phyloP scores from a whole-genome alignment of 2,888 invertebrate species.

The Baccha elongata region DNA sequence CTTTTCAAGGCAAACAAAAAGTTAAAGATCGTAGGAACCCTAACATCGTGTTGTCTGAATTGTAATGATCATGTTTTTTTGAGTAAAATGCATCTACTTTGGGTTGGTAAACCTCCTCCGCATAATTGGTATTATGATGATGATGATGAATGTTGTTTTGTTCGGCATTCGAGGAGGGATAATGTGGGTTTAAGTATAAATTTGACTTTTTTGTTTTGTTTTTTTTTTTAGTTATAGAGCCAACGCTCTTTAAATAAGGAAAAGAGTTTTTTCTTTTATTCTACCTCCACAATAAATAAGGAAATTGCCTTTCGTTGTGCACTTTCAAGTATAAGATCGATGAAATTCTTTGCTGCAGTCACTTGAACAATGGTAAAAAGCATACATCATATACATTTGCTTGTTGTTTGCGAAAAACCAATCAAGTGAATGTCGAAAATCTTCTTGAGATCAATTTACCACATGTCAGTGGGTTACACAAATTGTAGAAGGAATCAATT shows the following conservation, averaged over 20 bases:
- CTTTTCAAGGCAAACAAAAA: constrained; percentile 33
- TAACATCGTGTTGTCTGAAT: constrained; percentile 48
- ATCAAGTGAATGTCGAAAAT: constrained; percentile 35
- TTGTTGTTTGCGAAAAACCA: constrained; percentile 15
- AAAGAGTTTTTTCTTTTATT: constrained; percentile 57
- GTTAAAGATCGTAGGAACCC: constrained; percentile 47
- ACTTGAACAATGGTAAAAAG: constrained; percentile 24
- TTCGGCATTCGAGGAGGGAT: constrained; percentile 38
- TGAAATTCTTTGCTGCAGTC: constrained; percentile 20
- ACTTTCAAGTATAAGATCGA: constrained; percentile 22
- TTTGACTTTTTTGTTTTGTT: neutral
- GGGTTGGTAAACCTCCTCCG: constrained; percentile 51
- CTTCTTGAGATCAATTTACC: constrained; percentile 17
- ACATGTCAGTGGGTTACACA: constrained; percentile 27
- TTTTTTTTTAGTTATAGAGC: neutral
- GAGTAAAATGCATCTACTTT: constrained; percentile 53
- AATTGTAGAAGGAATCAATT: constrained; percentile 51
- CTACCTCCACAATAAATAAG: constrained; percentile 40
- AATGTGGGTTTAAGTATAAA: constrained; percentile 22
- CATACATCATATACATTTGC: neutral
- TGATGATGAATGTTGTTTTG: constrained; percentile 55
- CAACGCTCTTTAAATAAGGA: constrained; percentile 24
- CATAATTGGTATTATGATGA: constrained; percentile 58
- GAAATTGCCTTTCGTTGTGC: constrained; percentile 32
- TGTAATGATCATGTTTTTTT: constrained; percentile 67